A percentile compares a stretch with the other conserved stretches of the same genome.
Evolutionary conservation across 2,888 invertebrate species (phyloP).

Genomic region (Rhogogaster chlorosoma): DNA sequence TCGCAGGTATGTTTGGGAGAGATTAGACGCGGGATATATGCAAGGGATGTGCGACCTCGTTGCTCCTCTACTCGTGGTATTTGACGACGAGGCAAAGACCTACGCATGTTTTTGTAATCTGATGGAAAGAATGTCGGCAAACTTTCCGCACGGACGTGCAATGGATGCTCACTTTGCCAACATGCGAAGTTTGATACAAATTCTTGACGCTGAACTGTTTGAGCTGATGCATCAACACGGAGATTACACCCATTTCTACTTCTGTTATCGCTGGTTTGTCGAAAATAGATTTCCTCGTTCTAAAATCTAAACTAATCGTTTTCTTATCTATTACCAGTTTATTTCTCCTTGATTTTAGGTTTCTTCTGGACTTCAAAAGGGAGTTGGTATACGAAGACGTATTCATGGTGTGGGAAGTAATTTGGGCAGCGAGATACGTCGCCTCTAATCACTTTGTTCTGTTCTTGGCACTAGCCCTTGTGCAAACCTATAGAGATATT

Average conservation of each 20-base stretch:
- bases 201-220: constrained; percentile 95
- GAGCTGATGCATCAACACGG: constrained; percentile 97
- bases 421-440: constrained; percentile 95
- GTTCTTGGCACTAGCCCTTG: constrained; percentile 94
- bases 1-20: constrained; percentile 97
- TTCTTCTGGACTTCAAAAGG: constrained; percentile 96
- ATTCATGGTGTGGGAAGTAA: constrained; percentile 95
- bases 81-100: constrained; percentile 94
- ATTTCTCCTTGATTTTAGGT: constrained; percentile 71
- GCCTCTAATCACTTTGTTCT: constrained; percentile 94
- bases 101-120: constrained; percentile 95
- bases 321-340: neutral
- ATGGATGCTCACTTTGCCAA: constrained; percentile 98
- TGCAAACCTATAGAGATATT: constrained; percentile 96
- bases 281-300: neutral
- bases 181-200: constrained; percentile 94
- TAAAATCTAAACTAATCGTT: neutral
- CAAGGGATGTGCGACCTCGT: constrained; percentile 99
- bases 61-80: constrained; percentile 94
- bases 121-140: constrained; percentile 94
- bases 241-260: constrained; percentile 98
- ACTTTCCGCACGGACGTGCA: constrained; percentile 95
- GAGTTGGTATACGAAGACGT: constrained; percentile 96
- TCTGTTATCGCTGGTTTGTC: constrained; percentile 93
- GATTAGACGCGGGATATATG: constrained; percentile 96